Percentiles rank a stretch among this genome's conserved stretches.
phyloP scores from a whole-genome alignment of 2,888 invertebrate genomes.

The Hyposoter didymator region DNA sequence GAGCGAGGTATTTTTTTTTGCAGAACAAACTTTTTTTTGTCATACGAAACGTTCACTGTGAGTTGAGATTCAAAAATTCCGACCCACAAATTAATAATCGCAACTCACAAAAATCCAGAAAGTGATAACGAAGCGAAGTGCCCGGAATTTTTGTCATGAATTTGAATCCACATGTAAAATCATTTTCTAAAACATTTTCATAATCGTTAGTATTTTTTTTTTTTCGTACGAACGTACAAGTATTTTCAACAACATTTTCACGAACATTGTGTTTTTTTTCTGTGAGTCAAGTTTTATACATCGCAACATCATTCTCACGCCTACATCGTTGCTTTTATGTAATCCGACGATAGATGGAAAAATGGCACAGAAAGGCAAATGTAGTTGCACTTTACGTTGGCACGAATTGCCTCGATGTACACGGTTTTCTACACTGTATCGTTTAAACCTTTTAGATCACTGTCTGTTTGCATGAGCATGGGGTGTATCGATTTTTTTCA shows the following conservation, averaged over 20 bases:
- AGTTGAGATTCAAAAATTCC: too few species aligned
- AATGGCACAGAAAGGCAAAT: not conserved
- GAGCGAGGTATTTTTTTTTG: not conserved
- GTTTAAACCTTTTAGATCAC: conserved; percentile 31
- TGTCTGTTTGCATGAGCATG: conserved; percentile 53
- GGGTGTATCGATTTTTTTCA: conserved; percentile 41
- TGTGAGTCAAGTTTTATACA: not conserved
- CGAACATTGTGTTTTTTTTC: not conserved
- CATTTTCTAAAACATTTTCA: not conserved
- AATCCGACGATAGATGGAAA: not conserved
- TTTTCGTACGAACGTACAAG: not conserved
- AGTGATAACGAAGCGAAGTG: too few species aligned
- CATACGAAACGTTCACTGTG: too few species aligned
- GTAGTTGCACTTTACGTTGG: conserved; percentile 8
- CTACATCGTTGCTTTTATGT: conserved; percentile 8
- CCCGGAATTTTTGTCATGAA: not conserved
- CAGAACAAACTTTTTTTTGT: not conserved
- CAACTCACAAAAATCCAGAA: too few species aligned
- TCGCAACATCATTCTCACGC: conserved; percentile 3
- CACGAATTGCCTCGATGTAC: conserved; percentile 7
- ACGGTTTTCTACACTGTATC: conserved; percentile 17
- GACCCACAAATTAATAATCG: too few species aligned
- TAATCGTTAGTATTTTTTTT: not conserved
- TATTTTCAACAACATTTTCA: not conserved
- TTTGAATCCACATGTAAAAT: not conserved